Conservation (phyloP, 2,888 invertebrate species). For the Agrochola circellaris region DNA sequence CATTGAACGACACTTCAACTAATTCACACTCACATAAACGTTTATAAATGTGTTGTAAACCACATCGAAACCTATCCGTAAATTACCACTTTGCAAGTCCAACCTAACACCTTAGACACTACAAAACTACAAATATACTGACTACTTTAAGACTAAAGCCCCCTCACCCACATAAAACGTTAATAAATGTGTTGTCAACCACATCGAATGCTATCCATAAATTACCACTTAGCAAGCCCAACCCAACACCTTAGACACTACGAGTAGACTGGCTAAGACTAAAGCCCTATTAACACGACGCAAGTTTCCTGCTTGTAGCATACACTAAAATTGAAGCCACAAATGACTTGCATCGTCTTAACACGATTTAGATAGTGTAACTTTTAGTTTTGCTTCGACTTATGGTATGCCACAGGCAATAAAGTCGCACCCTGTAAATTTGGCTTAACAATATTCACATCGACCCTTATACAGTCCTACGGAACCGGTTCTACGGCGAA, state of each 20-base stretch:
- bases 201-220: neutral
- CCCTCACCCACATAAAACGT: neutral
- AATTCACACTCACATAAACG: too few relatives aligned
- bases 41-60: too few relatives aligned
- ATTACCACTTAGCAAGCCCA: conserved; percentile 9
- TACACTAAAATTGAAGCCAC: neutral
- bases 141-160: too few relatives aligned
- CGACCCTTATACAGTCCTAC: conserved; percentile 48
- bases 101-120: too few relatives aligned
- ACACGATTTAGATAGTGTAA: neutral
- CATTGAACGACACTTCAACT: neutral
- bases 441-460: conserved; percentile 7
- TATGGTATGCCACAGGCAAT: neutral
- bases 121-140: too few relatives aligned
- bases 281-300: neutral
- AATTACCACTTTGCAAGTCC: too few relatives aligned
- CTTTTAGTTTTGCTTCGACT: too few relatives aligned
- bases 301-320: too few relatives aligned
- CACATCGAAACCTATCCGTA: too few relatives aligned
- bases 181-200: neutral
- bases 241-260: conserved; percentile 8
- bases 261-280: neutral
- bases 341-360: neutral
- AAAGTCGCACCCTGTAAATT: neutral
- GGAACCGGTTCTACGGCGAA: conserved; percentile 55